These are phyloP conservation scores for Perca fluviatilis DNA, from an alignment of 2,113 vertebrate genomes.

Conservation along the genomic window DNA sequence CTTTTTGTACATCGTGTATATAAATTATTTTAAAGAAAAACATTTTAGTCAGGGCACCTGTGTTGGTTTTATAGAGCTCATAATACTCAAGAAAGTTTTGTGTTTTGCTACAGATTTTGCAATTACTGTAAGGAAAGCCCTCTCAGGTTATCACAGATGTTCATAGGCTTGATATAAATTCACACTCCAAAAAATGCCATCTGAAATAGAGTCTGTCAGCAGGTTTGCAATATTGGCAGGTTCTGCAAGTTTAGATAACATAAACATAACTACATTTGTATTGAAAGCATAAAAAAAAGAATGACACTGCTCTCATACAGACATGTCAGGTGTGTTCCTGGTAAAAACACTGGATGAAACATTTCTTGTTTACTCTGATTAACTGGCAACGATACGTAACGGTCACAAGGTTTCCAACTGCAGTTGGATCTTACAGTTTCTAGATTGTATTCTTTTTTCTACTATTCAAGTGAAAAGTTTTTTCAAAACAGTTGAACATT, in stretches of 20 bases:
- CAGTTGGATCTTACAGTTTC: neutral
- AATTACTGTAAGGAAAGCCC: neutral
- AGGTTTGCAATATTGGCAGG: neutral
- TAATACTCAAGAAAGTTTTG: constrained; percentile 24
- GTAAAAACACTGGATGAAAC: neutral
- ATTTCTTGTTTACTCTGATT: neutral
- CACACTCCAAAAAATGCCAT: neutral
- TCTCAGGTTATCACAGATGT: neutral
- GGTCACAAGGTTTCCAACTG: neutral
- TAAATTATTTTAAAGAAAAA: constrained; percentile 14
- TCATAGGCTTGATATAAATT: constrained; percentile 27
- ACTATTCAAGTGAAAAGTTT: neutral
- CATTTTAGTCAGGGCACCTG: constrained; percentile 33
- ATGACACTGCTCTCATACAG: neutral
- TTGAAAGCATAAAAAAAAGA: neutral
- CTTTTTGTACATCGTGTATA: neutral
- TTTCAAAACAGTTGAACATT: neutral
- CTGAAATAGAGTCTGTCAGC: neutral
- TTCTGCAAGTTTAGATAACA: neutral
- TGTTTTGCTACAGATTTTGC: neutral
- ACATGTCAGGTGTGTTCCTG: neutral
- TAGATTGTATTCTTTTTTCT: neutral
- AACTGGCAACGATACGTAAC: neutral
- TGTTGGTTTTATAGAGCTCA: constrained; percentile 28
- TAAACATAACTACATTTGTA: neutral